These are phyloP conservation scores for Dolichopus griseipennis DNA, from an alignment of 2,888 invertebrate genomes.

Conservation along the genomic window DNA sequence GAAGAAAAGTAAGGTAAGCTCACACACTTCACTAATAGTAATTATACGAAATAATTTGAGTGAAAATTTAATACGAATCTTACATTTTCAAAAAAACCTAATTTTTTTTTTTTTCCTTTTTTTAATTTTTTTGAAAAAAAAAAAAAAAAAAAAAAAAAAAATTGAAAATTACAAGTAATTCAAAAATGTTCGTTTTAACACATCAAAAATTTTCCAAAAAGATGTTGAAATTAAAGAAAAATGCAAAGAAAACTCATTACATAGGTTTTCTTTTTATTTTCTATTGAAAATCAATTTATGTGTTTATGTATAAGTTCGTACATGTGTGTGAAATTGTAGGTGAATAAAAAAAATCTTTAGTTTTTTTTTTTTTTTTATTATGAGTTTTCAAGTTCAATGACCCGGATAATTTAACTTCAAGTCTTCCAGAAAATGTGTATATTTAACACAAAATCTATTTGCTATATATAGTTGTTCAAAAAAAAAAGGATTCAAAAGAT, in stretches of 20 bases:
- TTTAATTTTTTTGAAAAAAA: neutral
- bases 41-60: neutral
- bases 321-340: neutral
- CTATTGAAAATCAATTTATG: too few species aligned
- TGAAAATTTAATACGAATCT: neutral
- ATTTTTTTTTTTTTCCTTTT: too few species aligned
- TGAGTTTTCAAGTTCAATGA: slow-evolving; percentile 1
- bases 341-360: neutral
- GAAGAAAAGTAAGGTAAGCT: neutral
- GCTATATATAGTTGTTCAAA: neutral
- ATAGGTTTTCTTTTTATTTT: neutral
- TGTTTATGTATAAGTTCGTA: too few species aligned
- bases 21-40: neutral
- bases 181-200: too few species aligned
- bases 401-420: slow-evolving; percentile 4
- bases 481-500: slow-evolving; percentile 4
- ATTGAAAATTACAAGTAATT: too few species aligned
- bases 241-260: neutral
- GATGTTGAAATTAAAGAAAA: neutral
- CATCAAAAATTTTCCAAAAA: too few species aligned
- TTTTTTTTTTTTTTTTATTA: neutral
- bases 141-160: too few species aligned
- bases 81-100: too few species aligned
- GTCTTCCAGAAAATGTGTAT: neutral
- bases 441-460: slow-evolving; percentile 2